Evolutionary conservation across 2,797 vertebrate genomes (phyloP).

Genomic region (Hemitrygon akajei): DNA sequence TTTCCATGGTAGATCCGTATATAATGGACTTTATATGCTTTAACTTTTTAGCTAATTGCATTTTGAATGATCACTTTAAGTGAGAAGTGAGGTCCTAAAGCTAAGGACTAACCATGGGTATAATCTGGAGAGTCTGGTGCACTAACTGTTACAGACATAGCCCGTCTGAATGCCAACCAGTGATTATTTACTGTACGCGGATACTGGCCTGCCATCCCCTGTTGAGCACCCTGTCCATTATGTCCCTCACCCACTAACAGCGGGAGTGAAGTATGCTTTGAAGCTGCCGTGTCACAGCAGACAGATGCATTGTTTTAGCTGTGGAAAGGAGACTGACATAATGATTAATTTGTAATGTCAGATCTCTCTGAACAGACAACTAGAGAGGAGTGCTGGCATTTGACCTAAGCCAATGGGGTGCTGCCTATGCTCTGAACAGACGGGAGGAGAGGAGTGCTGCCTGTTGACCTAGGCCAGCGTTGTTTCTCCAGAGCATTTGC

Average conservation of each 20-base stretch:
- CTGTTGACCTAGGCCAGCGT: conserved; percentile 50
- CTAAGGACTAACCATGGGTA: not conserved
- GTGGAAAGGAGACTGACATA: conserved; percentile 57
- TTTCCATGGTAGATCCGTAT: not conserved
- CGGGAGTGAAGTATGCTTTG: conserved; percentile 62
- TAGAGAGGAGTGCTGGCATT: conserved; percentile 47
- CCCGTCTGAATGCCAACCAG: not conserved
- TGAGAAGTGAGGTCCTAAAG: not conserved
- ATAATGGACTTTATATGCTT: not conserved
- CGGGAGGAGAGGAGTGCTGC: conserved; percentile 50
- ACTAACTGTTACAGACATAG: not conserved
- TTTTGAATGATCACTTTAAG: not conserved
- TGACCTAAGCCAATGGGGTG: conserved; percentile 49
- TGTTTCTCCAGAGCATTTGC: conserved; percentile 40
- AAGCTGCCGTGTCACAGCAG: conserved; percentile 52
- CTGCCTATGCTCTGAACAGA: conserved; percentile 44
- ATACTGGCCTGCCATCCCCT: not conserved
- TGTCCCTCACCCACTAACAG: conserved; percentile 48
- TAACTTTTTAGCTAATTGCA: not conserved
- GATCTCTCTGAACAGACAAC: conserved; percentile 52
- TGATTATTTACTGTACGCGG: not conserved
- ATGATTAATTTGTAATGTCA: conserved; percentile 60
- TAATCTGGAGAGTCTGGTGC: not conserved
- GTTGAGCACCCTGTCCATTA: not conserved
- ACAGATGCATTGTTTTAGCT: conserved; percentile 69